These are phyloP conservation scores for Tringa solitaria DNA, from an alignment of 2,113 vertebrate genomes.

Conservation along the genomic window DNA sequence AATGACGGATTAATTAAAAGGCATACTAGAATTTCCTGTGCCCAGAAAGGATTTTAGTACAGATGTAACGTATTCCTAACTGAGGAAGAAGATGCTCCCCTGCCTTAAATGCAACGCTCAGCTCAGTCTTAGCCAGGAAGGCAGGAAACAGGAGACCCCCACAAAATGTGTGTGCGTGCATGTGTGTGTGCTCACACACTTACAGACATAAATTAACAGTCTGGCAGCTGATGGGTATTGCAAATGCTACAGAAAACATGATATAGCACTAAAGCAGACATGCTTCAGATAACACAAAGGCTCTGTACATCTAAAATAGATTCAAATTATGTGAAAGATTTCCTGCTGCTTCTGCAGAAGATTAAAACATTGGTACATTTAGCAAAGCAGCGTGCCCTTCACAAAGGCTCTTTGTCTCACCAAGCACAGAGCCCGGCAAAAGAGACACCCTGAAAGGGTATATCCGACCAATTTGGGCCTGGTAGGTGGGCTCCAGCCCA, in stretches of 20 bases:
- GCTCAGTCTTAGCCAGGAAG: background rate
- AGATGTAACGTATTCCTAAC: background rate
- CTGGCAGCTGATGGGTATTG: slow-evolving; percentile 14
- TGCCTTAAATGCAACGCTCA: background rate
- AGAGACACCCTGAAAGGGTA: background rate
- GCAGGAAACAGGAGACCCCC: background rate
- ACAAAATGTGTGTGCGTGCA: background rate
- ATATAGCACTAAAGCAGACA: slow-evolving; percentile 19
- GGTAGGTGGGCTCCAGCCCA: slow-evolving; percentile 25
- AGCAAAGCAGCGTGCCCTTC: slow-evolving; percentile 1
- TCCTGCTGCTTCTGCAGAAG: slow-evolving; percentile 42
- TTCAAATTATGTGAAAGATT: slow-evolving; percentile 35
- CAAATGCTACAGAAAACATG: slow-evolving; percentile 19
- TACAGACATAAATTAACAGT: slow-evolving; percentile 12
- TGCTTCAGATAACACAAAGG: slow-evolving; percentile 38
- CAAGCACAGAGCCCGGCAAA: background rate
- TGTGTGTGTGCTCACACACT: background rate
- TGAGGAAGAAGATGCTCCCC: background rate
- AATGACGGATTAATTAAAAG: background rate
- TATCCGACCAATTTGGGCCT: background rate
- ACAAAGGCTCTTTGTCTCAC: slow-evolving; percentile 31
- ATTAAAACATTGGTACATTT: slow-evolving; percentile 45
- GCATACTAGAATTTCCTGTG: background rate
- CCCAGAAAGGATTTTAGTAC: background rate
- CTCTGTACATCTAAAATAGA: slow-evolving; percentile 7